These are phyloP conservation scores for Heliconius hewitsoni DNA, from an alignment of 1,140 invertebrate genomes.

Conservation along the genomic window DNA sequence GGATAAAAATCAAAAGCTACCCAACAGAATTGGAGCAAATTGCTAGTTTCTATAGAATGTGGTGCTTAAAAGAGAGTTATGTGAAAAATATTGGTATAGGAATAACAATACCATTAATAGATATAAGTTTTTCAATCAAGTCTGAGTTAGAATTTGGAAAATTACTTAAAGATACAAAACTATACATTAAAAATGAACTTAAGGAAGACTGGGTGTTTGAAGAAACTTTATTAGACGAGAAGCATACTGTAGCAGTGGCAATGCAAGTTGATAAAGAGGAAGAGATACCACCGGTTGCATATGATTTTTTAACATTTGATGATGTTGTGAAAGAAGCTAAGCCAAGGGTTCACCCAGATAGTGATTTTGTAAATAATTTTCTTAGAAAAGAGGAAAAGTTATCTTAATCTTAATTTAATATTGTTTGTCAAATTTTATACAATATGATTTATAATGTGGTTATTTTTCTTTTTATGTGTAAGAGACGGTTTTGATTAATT, in stretches of 20 bases:
- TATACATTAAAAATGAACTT: slow-evolving; percentile 84
- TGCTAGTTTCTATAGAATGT: slow-evolving; percentile 91
- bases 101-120: slow-evolving; percentile 88
- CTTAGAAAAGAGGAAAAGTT: slow-evolving; percentile 64
- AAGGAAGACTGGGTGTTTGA: slow-evolving; percentile 91
- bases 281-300: slow-evolving; percentile 50
- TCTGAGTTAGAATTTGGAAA: slow-evolving; percentile 75
- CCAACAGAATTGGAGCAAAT: slow-evolving; percentile 83
- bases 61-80: slow-evolving; percentile 98
- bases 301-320: slow-evolving; percentile 79
- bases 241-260: slow-evolving; percentile 92
- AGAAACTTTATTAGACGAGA: slow-evolving; percentile 90
- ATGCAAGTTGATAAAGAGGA: slow-evolving; percentile 58
- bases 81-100: slow-evolving; percentile 95
- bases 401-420: not conserved
- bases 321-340: slow-evolving; percentile 82
- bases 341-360: slow-evolving; percentile 80
- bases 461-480: not conserved
- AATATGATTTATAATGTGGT: not conserved
- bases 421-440: not conserved
- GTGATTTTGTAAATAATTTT: slow-evolving; percentile 81
- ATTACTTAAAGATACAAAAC: slow-evolving; percentile 84
- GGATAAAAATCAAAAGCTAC: slow-evolving; percentile 85
- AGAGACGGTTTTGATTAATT: not conserved
- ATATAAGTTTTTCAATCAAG: slow-evolving; percentile 88